Evolutionary conservation across 1,140 invertebrate genomes (phyloP).

Genomic region (Leptinotarsa defecta): DNA sequence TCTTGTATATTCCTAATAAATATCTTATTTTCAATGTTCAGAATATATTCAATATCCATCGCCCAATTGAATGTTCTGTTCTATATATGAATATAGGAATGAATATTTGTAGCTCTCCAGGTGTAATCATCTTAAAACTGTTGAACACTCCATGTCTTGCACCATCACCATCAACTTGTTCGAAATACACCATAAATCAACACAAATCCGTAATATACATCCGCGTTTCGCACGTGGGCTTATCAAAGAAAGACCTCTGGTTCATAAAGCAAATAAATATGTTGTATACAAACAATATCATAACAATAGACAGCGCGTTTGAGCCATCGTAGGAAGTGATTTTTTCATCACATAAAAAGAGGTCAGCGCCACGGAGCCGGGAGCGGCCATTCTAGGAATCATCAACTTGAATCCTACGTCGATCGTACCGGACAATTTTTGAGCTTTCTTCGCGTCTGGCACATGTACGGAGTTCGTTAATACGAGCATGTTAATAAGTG

Average conservation of each 20-base stretch:
- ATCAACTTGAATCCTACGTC: slow-evolving; percentile 27
- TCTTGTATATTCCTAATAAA: too few relatives aligned
- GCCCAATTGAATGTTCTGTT: too few relatives aligned
- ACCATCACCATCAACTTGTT: not conserved
- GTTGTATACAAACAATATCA: slow-evolving; percentile 43
- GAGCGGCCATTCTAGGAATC: slow-evolving; percentile 30
- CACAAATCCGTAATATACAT: not conserved
- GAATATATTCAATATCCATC: too few relatives aligned
- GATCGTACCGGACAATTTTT: slow-evolving; percentile 19
- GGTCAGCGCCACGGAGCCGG: slow-evolving; percentile 29
- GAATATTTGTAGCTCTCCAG: too few relatives aligned
- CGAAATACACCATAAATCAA: slow-evolving; percentile 1
- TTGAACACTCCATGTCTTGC: too few relatives aligned
- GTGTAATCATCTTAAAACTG: too few relatives aligned
- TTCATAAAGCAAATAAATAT: slow-evolving; percentile 45
- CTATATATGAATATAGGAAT: too few relatives aligned
- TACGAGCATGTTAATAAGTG: not conserved
- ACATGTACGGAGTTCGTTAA: not conserved
- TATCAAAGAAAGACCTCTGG: slow-evolving; percentile 44
- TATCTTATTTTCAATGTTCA: too few relatives aligned
- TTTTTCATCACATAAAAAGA: slow-evolving; percentile 28
- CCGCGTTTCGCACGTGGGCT: slow-evolving; percentile 40
- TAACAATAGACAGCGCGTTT: slow-evolving; percentile 44
- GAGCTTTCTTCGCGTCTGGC: slow-evolving; percentile 1
- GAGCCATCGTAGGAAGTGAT: slow-evolving; percentile 25